Evolutionary conservation across 2,888 invertebrate genomes (phyloP), one percentile per base, ranked within the genome.

Genomic region (Drosophila mayaguana): DNA sequence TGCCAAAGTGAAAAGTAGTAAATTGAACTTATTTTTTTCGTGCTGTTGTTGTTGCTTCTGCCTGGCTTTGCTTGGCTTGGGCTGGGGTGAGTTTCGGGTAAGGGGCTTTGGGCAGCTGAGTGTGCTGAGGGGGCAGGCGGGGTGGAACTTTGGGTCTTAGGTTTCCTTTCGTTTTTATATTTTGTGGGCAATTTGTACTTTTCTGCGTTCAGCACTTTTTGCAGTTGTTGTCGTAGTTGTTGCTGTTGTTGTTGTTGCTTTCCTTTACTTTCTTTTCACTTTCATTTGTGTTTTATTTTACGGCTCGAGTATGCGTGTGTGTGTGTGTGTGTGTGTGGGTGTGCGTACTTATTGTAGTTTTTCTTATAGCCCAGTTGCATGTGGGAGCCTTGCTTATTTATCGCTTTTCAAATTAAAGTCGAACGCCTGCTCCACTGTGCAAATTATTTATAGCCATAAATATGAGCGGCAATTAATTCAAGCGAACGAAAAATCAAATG

Each of bases 1-100:
- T 90, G 88, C 83, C 72, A 83, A 86, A 91, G 89, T 89, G 91
- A 89, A 90, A 91, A 90, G 90, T 90, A 90, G 91, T 88, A 91
- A 91, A 90, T 91, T 88, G 89, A 88, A 91, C 83, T 87, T 43
- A 14, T 20, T 20, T 18, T 11, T 12, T 40, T n/a, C n/a, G n/a
- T n/a, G 8, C 66, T 76, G 62, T 64, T 63, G 46, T 22, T 28
- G 48, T 38, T 59, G 18, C 48, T 45, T 54, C 36, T 50, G 18
- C 46, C 77, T 77, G 78, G 81, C 65, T 77, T 80, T 69, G 54
- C 25, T 8, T 46, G 25, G 68, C 43, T 48, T 40, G 55, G 18
- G 48, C 32, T 53, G 63, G 38, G 53, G 32, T 53, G 63, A 40
- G 55, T 46, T 50, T 38, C 38, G 38, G 16, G 7, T 3, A 38